These are phyloP conservation scores for Anthoscopus minutus DNA, from an alignment of 2,113 vertebrate genomes.

Conservation along the genomic window DNA sequence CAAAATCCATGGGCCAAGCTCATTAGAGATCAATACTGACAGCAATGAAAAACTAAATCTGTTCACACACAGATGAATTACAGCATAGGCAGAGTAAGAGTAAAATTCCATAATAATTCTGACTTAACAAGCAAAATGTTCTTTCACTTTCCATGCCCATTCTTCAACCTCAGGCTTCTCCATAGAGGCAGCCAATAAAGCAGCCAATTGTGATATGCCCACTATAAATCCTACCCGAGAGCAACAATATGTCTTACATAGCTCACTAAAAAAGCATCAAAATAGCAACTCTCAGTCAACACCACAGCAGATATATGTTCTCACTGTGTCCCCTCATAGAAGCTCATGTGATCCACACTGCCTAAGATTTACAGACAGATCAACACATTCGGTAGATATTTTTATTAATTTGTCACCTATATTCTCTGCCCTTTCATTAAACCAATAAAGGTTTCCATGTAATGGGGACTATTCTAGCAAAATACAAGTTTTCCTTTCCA, in stretches of 20 bases:
- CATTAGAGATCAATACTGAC: conserved; percentile 39
- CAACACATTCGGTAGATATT: background rate
- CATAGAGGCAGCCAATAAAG: conserved; percentile 31
- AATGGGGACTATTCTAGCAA: background rate
- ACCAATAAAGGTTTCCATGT: background rate
- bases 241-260: background rate
- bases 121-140: conserved; percentile 34
- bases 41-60: background rate
- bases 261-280: conserved; percentile 41
- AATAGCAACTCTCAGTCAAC: conserved; percentile 19
- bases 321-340: background rate
- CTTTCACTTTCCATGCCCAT: conserved; percentile 19
- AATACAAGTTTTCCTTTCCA: background rate
- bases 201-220: conserved; percentile 17
- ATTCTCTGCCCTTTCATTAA: background rate
- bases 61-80: background rate
- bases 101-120: conserved; percentile 33
- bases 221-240: conserved; percentile 40
- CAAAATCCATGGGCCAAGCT: conserved; percentile 10
- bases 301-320: background rate
- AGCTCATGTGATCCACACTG: background rate
- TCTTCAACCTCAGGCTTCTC: conserved; percentile 18
- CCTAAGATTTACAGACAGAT: background rate
- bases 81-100: background rate
- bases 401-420: background rate